Percentiles rank a stretch among this genome's conserved stretches.
phyloP scores from a whole-genome alignment of 2,888 invertebrate species.

The Ochlodes sylvanus region DNA sequence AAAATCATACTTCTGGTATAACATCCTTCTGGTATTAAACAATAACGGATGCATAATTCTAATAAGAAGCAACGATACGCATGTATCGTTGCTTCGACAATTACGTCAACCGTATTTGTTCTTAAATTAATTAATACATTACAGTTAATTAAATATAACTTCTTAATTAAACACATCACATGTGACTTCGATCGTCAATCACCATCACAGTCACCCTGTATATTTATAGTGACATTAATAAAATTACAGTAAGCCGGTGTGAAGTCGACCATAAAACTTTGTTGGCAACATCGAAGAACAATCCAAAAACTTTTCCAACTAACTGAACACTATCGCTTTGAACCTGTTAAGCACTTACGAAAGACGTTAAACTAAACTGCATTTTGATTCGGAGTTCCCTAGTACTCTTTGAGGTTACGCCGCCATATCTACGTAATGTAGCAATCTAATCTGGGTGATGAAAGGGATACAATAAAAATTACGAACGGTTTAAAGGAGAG shows the following conservation, averaged over 20 bases:
- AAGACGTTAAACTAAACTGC: conserved; percentile 28
- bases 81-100: no score
- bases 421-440: conserved; percentile 14
- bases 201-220: neutral
- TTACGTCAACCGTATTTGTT: no score
- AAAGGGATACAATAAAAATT: neutral
- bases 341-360: conserved; percentile 37
- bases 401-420: conserved; percentile 22
- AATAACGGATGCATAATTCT: no score
- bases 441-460: neutral
- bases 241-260: conserved; percentile 9
- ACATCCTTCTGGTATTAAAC: no score
- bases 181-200: neutral
- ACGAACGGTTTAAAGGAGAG: no score
- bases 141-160: neutral
- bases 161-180: neutral
- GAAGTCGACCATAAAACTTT: conserved; percentile 26
- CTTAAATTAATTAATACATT: no score
- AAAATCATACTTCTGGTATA: no score
- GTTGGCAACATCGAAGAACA: conserved; percentile 16
- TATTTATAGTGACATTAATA: conserved; percentile 20
- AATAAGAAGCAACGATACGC: no score
- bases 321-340: conserved; percentile 25
- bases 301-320: conserved; percentile 28
- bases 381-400: conserved; percentile 30